These are phyloP conservation scores for Scaeva pyrastri DNA, from an alignment of 2,888 invertebrate species.

Conservation along the genomic window DNA sequence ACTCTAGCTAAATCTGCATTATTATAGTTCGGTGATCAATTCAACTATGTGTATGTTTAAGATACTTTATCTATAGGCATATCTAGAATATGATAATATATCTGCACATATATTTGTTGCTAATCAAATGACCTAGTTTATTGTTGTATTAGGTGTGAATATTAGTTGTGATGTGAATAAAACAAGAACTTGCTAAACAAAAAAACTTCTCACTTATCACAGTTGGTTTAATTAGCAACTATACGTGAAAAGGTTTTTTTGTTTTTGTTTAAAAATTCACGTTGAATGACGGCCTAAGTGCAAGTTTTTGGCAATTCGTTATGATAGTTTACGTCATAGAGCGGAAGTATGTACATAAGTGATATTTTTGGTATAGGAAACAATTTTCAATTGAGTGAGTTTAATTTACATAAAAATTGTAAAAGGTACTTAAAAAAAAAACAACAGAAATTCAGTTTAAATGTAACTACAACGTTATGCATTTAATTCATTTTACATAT, in stretches of 20 bases:
- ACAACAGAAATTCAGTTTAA: too few species aligned
- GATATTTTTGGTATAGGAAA: background rate
- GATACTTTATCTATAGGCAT: background rate
- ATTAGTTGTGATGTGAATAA: background rate
- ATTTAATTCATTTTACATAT: too few species aligned
- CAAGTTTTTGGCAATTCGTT: background rate
- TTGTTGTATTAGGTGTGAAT: background rate
- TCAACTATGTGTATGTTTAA: background rate
- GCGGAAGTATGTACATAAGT: background rate
- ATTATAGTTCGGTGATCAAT: too few species aligned
- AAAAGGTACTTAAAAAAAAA: background rate
- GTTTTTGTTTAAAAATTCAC: background rate
- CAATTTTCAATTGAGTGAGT: background rate
- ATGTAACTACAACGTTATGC: too few species aligned
- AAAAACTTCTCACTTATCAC: background rate
- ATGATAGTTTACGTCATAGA: background rate
- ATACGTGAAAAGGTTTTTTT: background rate
- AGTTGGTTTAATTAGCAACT: conserved; percentile 8
- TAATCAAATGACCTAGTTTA: conserved; percentile 35
- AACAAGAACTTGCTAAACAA: conserved; percentile 14
- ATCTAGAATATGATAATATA: too few species aligned
- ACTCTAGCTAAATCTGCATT: too few species aligned
- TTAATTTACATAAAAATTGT: too few species aligned
- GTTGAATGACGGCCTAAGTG: background rate
- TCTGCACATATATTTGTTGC: background rate